phyloP scores from a whole-genome alignment of 2,113 vertebrate species.

The Poicephalus gulielmi region DNA sequence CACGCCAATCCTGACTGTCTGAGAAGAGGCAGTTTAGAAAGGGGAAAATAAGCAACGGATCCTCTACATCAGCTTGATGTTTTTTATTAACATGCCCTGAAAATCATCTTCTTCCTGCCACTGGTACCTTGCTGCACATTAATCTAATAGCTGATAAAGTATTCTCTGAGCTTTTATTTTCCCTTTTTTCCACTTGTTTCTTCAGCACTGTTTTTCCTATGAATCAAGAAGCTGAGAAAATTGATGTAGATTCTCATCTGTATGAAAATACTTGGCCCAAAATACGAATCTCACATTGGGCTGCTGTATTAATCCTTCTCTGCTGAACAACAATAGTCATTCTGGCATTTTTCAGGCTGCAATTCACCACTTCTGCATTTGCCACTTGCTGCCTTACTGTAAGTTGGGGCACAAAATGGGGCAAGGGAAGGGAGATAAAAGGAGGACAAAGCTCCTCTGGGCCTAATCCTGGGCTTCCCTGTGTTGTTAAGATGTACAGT shows the following conservation, averaged over 20 bases:
- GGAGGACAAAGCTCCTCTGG: neutral
- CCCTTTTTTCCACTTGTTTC: neutral
- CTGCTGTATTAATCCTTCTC: constrained; percentile 42
- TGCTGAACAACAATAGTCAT: constrained; percentile 31
- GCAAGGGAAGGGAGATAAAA: neutral
- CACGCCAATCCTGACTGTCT: neutral
- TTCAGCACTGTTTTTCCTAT: neutral
- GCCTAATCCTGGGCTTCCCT: neutral
- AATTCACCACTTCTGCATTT: constrained; percentile 25
- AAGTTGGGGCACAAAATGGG: neutral
- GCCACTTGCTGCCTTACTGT: neutral
- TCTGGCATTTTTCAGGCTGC: neutral
- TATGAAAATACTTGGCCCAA: neutral
- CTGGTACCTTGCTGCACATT: neutral
- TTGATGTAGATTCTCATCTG: neutral
- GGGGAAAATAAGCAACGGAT: neutral
- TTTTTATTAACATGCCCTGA: neutral
- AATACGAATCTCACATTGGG: neutral
- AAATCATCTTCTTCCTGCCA: neutral
- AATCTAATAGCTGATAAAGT: neutral
- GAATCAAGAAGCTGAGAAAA: neutral
- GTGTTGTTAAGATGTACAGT: neutral
- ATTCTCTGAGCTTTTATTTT: neutral
- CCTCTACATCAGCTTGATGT: neutral
- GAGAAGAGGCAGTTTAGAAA: neutral